Conservation (phyloP, 2,888 invertebrate genomes). For the Drosophila neoperkinsi region DNA sequence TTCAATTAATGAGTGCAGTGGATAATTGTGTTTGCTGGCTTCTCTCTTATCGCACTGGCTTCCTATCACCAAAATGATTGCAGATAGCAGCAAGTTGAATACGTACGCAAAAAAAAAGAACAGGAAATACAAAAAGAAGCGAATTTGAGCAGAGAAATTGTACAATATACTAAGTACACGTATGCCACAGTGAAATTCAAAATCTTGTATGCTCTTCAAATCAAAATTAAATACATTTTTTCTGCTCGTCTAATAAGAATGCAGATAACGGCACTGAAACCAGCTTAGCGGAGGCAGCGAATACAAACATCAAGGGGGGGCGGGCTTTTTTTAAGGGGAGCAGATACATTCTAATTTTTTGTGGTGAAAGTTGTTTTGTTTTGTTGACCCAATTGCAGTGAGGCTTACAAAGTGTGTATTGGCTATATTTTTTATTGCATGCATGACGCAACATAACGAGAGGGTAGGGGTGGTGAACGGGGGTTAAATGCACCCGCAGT, state of each 20-base stretch:
- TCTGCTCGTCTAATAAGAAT: conserved; percentile 9
- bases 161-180: conserved; percentile 45
- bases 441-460: conserved; percentile 47
- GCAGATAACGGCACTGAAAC: conserved; percentile 33
- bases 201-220: conserved; percentile 7
- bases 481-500: not conserved
- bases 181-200: conserved; percentile 30
- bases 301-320: not conserved
- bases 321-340: not conserved
- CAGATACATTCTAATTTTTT: conserved; percentile 15
- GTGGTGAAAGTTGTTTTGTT: conserved; percentile 60
- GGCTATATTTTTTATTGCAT: conserved; percentile 22
- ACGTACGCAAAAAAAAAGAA: conserved; percentile 55
- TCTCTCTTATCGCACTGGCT: conserved; percentile 54
- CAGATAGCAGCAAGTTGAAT: conserved; percentile 48
- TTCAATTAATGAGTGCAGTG: conserved; percentile 9
- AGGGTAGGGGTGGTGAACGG: not conserved
- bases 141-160: conserved; percentile 28
- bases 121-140: conserved; percentile 8
- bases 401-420: conserved; percentile 12
- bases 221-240: conserved; percentile 11
- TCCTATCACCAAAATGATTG: conserved; percentile 39
- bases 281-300: conserved; percentile 9
- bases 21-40: conserved; percentile 21
- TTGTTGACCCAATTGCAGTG: conserved; percentile 59